These are phyloP conservation scores for Engraulis encrasicolus DNA, from an alignment of 2,113 vertebrate species.

Conservation along the genomic window DNA sequence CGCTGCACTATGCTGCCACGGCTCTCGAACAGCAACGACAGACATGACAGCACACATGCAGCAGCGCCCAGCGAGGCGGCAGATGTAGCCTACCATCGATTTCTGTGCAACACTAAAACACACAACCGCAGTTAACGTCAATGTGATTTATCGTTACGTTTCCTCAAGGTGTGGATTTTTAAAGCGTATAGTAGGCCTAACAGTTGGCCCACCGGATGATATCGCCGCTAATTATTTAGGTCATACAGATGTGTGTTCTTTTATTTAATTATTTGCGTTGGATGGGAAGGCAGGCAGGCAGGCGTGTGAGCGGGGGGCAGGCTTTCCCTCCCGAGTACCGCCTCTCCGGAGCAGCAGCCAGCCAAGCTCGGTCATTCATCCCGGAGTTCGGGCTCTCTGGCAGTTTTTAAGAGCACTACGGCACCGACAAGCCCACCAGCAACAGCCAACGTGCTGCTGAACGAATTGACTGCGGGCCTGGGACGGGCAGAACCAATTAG, in stretches of 20 bases:
- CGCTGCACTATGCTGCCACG: too few relatives aligned
- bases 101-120: not conserved
- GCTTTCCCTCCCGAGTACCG: constrained; percentile 39
- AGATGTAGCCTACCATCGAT: not conserved
- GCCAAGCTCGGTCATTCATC: constrained; percentile 44
- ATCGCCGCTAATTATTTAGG: not conserved
- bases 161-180: not conserved
- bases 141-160: not conserved
- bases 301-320: constrained; percentile 30
- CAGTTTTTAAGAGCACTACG: constrained; percentile 34
- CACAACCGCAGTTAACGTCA: not conserved
- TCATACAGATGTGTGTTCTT: constrained; percentile 10
- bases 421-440: constrained; percentile 1
- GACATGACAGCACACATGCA: constrained; percentile 7
- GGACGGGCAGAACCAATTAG: not conserved
- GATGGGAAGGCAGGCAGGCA: constrained; percentile 1
- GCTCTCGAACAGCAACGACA: not conserved
- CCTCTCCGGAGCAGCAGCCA: constrained; percentile 42
- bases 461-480: not conserved
- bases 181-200: not conserved
- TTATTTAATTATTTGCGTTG: constrained; percentile 4
- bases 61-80: not conserved
- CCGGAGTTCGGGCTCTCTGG: constrained; percentile 27
- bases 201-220: not conserved
- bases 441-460: not conserved